Evolutionary conservation across 2,797 vertebrate genomes (phyloP), one percentile per base, ranked within the genome.

Genomic region (Schizopygopsis malacanthus): DNA sequence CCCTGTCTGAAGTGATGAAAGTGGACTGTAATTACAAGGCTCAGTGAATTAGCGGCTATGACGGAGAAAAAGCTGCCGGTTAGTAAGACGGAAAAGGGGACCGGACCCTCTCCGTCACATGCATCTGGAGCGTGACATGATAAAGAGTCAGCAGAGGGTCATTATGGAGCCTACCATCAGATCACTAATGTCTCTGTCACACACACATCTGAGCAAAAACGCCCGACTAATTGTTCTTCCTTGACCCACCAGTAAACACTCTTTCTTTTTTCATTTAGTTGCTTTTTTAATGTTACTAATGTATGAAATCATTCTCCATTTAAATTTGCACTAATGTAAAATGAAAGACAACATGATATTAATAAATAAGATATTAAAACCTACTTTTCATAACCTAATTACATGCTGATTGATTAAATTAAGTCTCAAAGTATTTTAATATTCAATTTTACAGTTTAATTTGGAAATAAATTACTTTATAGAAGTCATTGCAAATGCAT

Each of bases 41-140:
- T 87, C 90, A 87, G 83, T 89, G 90, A 92, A 90, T 92, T 90
- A 92, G 90, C 78, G 59, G 91, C 87, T 90, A 12, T 85, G 83
- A 65, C 81, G 45, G 82, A 82, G 59, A 72, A 79, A 82, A 75
- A 76, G 83, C 88, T 75, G 12, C 20, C 6, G n/a, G 33, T n/a
- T 37, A 82, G 65, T 45, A n/a, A 69, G 71, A 82, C 6, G 12
- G 54, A 75, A 72, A 86, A 71, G 50, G 43, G 25, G 25, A 67
- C 70, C 25, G 3, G 54, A 76, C 79, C 50, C 71, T 77, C 61
- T 41, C 22, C 2, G 3, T 76, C 70, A 72, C 50, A 83, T 20
- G 61, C 43, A 75, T 83, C 39, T 39, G 28, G 43, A 72, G 67
- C 22, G 10, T 82, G 80, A 71, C 80, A 83, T 56, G 81, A 82